Base-by-base conservation (phyloP, 2,113 vertebrate genomes). In the Tychaedon coryphoeus region DNA sequence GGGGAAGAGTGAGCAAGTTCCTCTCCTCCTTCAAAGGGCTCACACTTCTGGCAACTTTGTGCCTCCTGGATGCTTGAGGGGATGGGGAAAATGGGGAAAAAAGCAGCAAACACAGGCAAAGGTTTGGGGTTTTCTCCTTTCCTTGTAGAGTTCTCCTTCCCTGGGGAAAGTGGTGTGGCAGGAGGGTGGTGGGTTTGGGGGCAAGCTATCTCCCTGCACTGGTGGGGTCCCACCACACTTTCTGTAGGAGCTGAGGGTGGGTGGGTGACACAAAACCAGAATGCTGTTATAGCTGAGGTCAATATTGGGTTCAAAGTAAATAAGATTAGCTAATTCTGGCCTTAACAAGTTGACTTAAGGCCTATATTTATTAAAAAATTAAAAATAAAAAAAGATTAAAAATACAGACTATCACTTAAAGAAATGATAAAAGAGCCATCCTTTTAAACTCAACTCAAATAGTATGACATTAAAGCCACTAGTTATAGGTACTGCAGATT, bases 401-500 rank as follows among this genome's bases (percentile, higher is more conserved):
- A 28, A 85, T 6, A 90, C 69, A 85, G 61, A 60, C 18, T 95
- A 81, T 90, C 93, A 95, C 95, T 97, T 95, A 95, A 95, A 96
- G 69, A 96, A 92, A 94, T 96, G 36, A 94, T 85, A 62, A 93
- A 97, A 96, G 85, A 97, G 88, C 88, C 45, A 94, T 94, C 60
- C 67, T 95, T 96, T 97, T 92, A 96, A 96, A 96, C 94, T 80
- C 95, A 95, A 96, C 80, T 97, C 95, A 95, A 95, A 95, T 97
- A 97, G 95, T 88, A 95, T 96, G 96, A 96, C 95, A 96, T 87
- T 76, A 89, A 93, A 95, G 34, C 34, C 90, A 92, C 69, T 90
- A 93, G 94, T 96, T 95, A 96, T 85, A 98, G 95, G 93, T 97
- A 79, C 78, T 85, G 91, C 38, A 95, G 96, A 96, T 87, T 96